Evolutionary conservation across 2,797 vertebrate genomes (phyloP).

Genomic region (Neopelma chrysocephalum): DNA sequence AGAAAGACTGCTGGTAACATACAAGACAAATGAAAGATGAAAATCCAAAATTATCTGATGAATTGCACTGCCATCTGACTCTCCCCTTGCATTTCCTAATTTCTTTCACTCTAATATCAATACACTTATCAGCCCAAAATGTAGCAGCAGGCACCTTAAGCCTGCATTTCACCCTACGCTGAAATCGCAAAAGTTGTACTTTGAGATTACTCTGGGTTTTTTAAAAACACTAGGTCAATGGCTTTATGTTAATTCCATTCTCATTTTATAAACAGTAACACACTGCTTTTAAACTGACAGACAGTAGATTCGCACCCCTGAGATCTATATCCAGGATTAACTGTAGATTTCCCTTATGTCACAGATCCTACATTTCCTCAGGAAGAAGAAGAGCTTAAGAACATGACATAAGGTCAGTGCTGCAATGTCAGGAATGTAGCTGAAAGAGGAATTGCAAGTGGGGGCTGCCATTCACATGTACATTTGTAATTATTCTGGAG

Average conservation of each 20-base stretch:
- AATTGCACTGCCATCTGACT: neutral
- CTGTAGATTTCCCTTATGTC: neutral
- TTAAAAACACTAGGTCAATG: neutral
- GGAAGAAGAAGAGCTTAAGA: neutral
- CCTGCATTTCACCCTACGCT: neutral
- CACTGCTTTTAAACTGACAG: neutral
- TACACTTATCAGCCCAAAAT: neutral
- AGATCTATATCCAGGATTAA: neutral
- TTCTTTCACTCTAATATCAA: neutral
- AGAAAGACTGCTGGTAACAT: neutral
- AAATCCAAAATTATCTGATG: neutral
- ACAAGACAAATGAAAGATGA: neutral
- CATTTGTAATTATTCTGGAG: constrained; percentile 32
- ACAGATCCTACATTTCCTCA: constrained; percentile 23
- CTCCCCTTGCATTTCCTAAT: neutral
- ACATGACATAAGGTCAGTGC: constrained; percentile 41
- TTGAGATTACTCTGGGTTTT: neutral
- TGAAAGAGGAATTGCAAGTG: neutral
- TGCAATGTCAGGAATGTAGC: constrained; percentile 38
- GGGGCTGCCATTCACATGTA: neutral
- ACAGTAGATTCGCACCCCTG: neutral
- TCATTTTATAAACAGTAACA: neutral
- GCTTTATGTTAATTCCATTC: neutral
- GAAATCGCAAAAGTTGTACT: neutral
- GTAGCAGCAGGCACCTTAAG: neutral